Base-by-base conservation (phyloP, 2,888 invertebrate genomes). In the Eristalis arbustorum region DNA sequence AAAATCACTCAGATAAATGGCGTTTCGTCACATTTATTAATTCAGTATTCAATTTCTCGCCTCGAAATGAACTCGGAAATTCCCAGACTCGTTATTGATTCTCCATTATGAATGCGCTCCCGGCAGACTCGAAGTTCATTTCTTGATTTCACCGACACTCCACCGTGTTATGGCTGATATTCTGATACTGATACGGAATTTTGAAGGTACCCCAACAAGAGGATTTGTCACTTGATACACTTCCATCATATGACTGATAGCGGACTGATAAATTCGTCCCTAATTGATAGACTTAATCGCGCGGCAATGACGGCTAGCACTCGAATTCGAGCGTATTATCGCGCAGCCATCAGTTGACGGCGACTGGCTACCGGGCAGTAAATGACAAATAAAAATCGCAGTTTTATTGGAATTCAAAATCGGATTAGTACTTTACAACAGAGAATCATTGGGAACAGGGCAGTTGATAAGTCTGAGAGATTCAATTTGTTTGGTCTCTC, bases 21-120 rank as follows among this genome's bases (percentile, higher is more conserved):
- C 34, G 37, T 64, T 37, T 61, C 40, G 25, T 71, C 37, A 61
- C 37, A 18, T 72, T 72, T 18, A 71, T 62, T 72, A 62, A 72
- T 61, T 62, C 62, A 72, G 22, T 0, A 18, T 22, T 31, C 28
- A 42, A 42, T 42, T 28, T 42, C 13, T 72, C 18, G 42, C 42
- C 13, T 49, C 31, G 42, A 18, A 72, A 49, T 18, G n/a, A 66
- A 57, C 42, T 74, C 57, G 66, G 66, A 74, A 64, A 74, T 66
- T 66, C 72, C 74, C 74, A 59, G 59, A 66, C 59, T 64, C 37
- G 59, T 74, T 66, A 74, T 74, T 66, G 59, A 74, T 66, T 63
- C 34, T 37, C 66, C 57, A 74, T 74, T 74, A 74, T 37, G 31
- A 37, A 18, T 57, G 63, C 34, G 22, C 49, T 57, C 34, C 23